Conservation (phyloP, 2,888 invertebrate species). For the Archaeoteleia sp. region DNA sequence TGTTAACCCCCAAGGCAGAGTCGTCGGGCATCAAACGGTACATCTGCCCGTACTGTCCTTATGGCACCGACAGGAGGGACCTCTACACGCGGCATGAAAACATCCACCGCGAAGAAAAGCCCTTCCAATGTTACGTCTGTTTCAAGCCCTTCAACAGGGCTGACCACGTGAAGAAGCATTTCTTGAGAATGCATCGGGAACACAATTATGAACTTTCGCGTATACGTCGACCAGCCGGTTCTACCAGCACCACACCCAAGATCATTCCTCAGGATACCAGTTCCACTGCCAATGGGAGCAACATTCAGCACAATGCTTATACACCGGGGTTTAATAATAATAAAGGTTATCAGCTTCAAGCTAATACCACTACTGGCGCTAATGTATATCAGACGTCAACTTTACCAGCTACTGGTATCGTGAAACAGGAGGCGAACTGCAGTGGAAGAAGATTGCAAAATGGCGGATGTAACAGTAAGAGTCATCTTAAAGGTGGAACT, state of each 20-base stretch:
- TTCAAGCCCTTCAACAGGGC: slow-evolving; percentile 95
- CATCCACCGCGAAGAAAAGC: slow-evolving; percentile 94
- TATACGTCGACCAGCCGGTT: slow-evolving; percentile 79
- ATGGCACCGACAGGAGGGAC: slow-evolving; percentile 93
- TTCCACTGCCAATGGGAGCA: slow-evolving; percentile 49
- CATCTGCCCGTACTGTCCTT: slow-evolving; percentile 90
- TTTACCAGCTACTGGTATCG: slow-evolving; percentile 61
- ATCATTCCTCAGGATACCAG: slow-evolving; percentile 57
- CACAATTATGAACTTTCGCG: slow-evolving; percentile 90
- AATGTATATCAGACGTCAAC: slow-evolving; percentile 64
- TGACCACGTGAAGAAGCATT: slow-evolving; percentile 96
- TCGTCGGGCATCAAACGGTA: slow-evolving; percentile 81
- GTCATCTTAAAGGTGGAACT: slow-evolving; percentile 66
- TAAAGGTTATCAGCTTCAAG: slow-evolving; percentile 65
- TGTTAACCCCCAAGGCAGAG: too few species aligned
- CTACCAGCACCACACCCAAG: slow-evolving; percentile 53
- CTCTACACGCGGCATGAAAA: slow-evolving; percentile 94
- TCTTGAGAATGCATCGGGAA: slow-evolving; percentile 93
- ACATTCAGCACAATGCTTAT: slow-evolving; percentile 58
- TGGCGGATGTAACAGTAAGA: slow-evolving; percentile 72
- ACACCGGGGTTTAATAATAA: slow-evolving; percentile 62
- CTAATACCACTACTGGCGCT: slow-evolving; percentile 56
- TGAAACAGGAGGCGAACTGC: slow-evolving; percentile 63
- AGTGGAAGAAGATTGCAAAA: slow-evolving; percentile 64
- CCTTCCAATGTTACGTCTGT: slow-evolving; percentile 94